A percentile compares a stretch with the other conserved stretches of the same genome.
These are phyloP conservation scores for Eptatretus atami DNA, from an alignment of 2,797 vertebrate genomes.

Conservation along the genomic window DNA sequence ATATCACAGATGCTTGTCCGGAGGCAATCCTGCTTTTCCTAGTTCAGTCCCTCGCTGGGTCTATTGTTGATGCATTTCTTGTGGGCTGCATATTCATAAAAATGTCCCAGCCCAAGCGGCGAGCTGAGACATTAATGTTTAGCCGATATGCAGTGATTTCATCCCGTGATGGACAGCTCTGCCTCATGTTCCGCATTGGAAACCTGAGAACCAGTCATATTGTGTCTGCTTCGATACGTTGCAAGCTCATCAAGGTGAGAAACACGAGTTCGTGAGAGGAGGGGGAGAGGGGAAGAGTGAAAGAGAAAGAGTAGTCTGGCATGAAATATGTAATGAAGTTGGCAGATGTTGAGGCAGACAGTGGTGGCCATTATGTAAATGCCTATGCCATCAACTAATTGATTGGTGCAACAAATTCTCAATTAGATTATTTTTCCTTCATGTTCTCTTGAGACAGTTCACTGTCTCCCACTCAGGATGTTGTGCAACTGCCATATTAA, in stretches of 20 bases:
- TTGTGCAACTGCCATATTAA: too few species aligned
- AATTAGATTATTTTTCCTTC: too few species aligned
- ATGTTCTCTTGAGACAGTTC: too few species aligned
- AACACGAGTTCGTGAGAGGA: too few species aligned
- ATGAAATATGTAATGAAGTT: too few species aligned
- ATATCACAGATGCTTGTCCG: background rate
- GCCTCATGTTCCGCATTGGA: background rate
- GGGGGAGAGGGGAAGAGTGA: too few species aligned
- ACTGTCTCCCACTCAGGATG: too few species aligned
- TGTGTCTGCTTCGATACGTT: conserved; percentile 1
- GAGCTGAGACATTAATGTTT: background rate
- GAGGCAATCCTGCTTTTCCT: conserved; percentile 3
- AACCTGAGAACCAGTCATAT: background rate
- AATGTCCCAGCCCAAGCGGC: conserved; percentile 1
- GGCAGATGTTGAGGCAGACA: too few species aligned
- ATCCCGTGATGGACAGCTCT: background rate
- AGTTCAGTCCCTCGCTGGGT: background rate
- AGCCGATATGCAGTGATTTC: conserved; percentile 4
- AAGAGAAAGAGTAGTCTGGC: too few species aligned
- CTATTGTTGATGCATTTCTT: background rate
- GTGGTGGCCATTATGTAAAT: too few species aligned
- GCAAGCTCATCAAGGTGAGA: conserved; percentile 3
- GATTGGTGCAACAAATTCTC: too few species aligned
- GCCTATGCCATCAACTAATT: too few species aligned
- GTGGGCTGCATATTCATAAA: conserved; percentile 3